Evolutionary conservation across 2,113 vertebrate species (phyloP).

Genomic region (Octodon degus): DNA sequence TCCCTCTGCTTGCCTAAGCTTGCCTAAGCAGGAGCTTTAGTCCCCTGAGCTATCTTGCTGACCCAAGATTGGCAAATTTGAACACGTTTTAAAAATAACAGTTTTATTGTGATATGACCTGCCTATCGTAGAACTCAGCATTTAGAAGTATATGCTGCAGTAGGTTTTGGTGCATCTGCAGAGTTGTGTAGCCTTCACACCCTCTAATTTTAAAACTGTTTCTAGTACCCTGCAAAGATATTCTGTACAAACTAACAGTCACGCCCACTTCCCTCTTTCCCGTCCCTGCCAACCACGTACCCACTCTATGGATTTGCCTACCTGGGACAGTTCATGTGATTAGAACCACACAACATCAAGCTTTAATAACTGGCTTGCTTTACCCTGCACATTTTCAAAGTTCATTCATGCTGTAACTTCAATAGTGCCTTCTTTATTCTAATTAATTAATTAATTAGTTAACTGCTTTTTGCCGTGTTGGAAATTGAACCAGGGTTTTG

Average conservation of each 20-base stretch:
- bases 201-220: neutral
- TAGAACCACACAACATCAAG: neutral
- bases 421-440: neutral
- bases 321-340: neutral
- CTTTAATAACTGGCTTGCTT: neutral
- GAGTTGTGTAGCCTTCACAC: neutral
- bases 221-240: neutral
- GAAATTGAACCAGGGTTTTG: neutral
- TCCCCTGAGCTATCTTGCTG: no score
- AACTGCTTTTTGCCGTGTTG: neutral
- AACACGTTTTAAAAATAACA: neutral
- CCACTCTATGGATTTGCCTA: neutral
- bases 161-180: neutral
- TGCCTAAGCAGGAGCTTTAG: no score
- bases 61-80: neutral
- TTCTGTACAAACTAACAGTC: neutral
- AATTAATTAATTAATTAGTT: neutral
- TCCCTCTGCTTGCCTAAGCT: no score
- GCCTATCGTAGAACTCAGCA: neutral
- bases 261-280: neutral
- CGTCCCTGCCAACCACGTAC: neutral
- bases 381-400: neutral
- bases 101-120: neutral
- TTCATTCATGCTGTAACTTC: neutral
- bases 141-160: neutral